Percentiles rank a stretch among this genome's conserved stretches.
These are phyloP conservation scores for Cephalotes varians DNA, from an alignment of 2,888 invertebrate genomes.

Conservation along the genomic window DNA sequence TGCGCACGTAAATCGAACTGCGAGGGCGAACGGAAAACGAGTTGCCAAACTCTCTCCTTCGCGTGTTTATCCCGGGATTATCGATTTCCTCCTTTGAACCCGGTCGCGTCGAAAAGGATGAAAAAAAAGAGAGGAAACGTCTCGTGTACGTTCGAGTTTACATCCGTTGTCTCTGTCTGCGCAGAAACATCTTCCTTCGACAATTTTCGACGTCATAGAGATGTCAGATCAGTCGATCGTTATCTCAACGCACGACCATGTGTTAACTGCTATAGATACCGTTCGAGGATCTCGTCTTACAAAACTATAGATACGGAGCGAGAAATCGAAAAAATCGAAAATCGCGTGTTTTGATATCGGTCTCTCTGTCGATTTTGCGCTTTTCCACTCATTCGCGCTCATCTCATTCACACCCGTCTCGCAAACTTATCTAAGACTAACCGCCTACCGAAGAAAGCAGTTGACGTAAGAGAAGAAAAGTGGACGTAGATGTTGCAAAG, in stretches of 20 bases:
- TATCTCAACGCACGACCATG: conserved; percentile 31
- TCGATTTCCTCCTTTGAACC: conserved; percentile 36
- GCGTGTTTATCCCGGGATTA: conserved; percentile 6
- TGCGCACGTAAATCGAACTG: neutral
- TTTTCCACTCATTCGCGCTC: neutral
- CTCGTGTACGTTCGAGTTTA: conserved; percentile 15
- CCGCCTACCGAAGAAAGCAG: conserved; percentile 29
- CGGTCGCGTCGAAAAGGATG: neutral
- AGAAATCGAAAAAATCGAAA: conserved; percentile 62
- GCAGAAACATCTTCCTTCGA: conserved; percentile 27
- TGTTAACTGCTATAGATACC: conserved; percentile 73
- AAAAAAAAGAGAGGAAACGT: conserved; percentile 3
- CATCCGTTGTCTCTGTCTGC: conserved; percentile 21
- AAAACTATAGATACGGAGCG: conserved; percentile 69
- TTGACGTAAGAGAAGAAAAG: conserved; percentile 42
- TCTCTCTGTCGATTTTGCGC: conserved; percentile 35
- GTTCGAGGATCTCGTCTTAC: conserved; percentile 68
- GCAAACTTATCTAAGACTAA: conserved; percentile 18
- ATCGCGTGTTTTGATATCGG: conserved; percentile 71
- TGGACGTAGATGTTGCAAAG: conserved; percentile 17
- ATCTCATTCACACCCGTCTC: neutral
- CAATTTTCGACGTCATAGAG: conserved; percentile 34
- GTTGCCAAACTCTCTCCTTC: conserved; percentile 36
- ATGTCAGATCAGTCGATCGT: conserved; percentile 39
- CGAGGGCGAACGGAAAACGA: neutral